Evolutionary conservation across 2,113 vertebrate species (phyloP).

Genomic region (Tichodroma muraria): DNA sequence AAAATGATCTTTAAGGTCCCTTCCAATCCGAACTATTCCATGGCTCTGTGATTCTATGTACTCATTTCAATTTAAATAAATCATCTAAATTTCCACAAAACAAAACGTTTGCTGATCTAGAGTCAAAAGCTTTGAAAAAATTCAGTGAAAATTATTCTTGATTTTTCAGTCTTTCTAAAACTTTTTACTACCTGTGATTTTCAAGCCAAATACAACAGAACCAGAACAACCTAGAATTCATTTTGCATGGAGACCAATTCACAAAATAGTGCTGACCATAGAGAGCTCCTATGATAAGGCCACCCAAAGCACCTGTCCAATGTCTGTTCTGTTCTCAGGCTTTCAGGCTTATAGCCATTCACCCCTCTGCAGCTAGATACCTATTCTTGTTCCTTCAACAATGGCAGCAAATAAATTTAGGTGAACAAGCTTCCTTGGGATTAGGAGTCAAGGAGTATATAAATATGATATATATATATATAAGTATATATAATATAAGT

Average conservation of each 20-base stretch:
- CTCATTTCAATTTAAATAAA: neutral
- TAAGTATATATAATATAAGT: too few relatives aligned
- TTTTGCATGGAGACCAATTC: neutral
- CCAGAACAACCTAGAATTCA: neutral
- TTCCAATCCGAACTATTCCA: neutral
- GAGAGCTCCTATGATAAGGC: neutral
- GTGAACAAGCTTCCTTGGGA: neutral
- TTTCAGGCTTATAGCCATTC: neutral
- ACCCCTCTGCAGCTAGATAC: neutral
- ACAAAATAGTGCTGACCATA: neutral
- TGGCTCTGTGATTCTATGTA: neutral
- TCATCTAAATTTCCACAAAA: neutral
- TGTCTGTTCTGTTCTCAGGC: neutral
- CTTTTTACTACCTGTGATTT: neutral
- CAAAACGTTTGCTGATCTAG: neutral
- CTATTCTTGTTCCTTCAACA: neutral
- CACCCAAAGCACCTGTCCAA: neutral
- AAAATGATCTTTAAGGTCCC: neutral
- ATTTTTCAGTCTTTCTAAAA: neutral
- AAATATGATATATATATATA: too few relatives aligned
- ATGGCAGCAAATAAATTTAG: neutral
- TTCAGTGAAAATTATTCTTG: neutral
- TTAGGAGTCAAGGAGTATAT: neutral
- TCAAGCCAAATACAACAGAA: neutral
- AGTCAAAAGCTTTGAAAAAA: neutral